Percentiles rank a stretch among this genome's conserved stretches.
phyloP scores from a whole-genome alignment of 2,888 invertebrate genomes.

The Torymus texanus region DNA sequence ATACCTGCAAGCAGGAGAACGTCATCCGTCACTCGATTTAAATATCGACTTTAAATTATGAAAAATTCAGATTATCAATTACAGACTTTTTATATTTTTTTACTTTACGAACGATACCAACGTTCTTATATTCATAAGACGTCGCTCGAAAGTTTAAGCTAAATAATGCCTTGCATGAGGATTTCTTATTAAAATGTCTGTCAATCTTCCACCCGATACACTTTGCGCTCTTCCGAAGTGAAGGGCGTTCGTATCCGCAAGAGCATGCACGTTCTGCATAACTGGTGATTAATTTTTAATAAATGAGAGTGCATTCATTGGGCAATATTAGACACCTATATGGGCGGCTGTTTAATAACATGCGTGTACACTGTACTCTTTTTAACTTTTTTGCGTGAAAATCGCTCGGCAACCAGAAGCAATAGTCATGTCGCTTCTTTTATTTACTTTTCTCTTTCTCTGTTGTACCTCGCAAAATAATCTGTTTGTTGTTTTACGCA shows the following conservation, averaged over 20 bases:
- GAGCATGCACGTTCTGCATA: not conserved
- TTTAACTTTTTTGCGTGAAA: constrained; percentile 26
- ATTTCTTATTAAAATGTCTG: constrained; percentile 45
- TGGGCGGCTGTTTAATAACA: not conserved
- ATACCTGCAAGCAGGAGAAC: too few species aligned
- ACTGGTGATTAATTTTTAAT: constrained; percentile 37
- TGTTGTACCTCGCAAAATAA: not conserved
- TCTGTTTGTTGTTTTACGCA: too few species aligned
- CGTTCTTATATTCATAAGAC: not conserved
- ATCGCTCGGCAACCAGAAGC: not conserved
- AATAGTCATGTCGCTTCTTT: not conserved
- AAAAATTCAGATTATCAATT: constrained; percentile 1
- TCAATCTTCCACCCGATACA: constrained; percentile 27
- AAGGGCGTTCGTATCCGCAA: too few species aligned
- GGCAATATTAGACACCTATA: constrained; percentile 17
- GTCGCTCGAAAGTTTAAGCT: not conserved
- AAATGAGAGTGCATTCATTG: constrained; percentile 26
- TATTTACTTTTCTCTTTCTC: not conserved
- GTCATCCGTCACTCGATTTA: not conserved
- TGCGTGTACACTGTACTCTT: not conserved
- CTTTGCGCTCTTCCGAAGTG: not conserved
- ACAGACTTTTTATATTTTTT: not conserved
- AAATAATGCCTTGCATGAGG: constrained; percentile 31
- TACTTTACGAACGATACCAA: not conserved
- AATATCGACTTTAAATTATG: not conserved